phyloP scores from a whole-genome alignment of 2,797 vertebrate species.

The Fratercula arctica region DNA sequence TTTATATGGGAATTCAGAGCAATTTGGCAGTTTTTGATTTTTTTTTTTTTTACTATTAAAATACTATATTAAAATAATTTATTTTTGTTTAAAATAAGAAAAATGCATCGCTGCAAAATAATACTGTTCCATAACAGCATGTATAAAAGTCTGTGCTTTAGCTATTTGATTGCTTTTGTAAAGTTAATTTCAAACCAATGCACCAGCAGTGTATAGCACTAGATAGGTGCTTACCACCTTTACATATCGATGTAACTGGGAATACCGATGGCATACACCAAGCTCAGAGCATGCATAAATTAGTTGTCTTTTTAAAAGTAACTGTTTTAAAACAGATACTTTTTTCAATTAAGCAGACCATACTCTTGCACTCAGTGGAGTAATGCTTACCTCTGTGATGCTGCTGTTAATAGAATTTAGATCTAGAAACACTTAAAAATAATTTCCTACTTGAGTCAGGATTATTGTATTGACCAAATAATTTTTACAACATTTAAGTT shows the following conservation, averaged over 20 bases:
- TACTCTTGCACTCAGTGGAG: background rate
- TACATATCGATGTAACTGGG: background rate
- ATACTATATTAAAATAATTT: background rate
- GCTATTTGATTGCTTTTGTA: background rate
- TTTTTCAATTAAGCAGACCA: background rate
- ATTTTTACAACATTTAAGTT: constrained; percentile 26
- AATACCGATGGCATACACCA: background rate
- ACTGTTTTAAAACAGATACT: background rate
- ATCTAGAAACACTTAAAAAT: constrained; percentile 25
- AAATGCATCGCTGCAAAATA: background rate
- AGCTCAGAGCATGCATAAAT: background rate
- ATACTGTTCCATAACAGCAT: background rate
- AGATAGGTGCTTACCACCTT: background rate
- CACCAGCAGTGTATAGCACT: background rate
- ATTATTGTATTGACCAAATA: constrained; percentile 17
- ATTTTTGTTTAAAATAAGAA: background rate
- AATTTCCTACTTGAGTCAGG: constrained; percentile 22
- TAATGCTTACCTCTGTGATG: background rate
- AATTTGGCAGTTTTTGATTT: background rate
- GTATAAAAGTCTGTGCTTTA: background rate
- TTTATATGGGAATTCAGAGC: background rate
- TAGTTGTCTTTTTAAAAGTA: background rate
- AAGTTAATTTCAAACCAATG: background rate
- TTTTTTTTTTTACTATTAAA: background rate
- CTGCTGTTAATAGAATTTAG: background rate